Base-by-base conservation (phyloP, 2,888 invertebrate species). In the Petrolisthes manimaculis region DNA sequence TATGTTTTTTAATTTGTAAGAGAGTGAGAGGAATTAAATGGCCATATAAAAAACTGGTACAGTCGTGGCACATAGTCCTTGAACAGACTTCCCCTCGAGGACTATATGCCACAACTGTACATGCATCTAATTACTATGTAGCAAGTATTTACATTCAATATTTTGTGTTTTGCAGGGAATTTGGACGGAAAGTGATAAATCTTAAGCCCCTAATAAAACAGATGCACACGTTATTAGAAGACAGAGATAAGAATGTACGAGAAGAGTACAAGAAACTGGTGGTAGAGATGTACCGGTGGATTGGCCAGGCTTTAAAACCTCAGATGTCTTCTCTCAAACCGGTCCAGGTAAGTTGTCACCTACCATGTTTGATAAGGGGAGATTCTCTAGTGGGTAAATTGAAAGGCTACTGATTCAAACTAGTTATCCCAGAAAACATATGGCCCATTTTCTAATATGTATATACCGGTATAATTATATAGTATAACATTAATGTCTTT, bases 281-380 rank as follows among this genome's bases (percentile, higher is more conserved):
- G n/a, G 94, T 98, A 90, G 99, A 99, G 93, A 96, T 98, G 93
- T 98, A 97, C 94, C 95, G 97, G 92, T 98, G 98, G 98, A 95
- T 97, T 90, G 96, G 97, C 12, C 93, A 93, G 69, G 96, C 97
- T 0, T 94, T 98, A 91, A 97, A 96, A 92, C 95, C 97, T 0
- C 98, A 98, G 93, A 95, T 98, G 90, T 95, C 96, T 37, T 95
- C 95, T 67, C 94, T 99, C 24, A 98, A 99, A 92, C 96, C 98
- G 1, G 96, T 98, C 0, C 97, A 97, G 92, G 94, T 94, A 21
- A 82, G 56, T n/a, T 18, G n/a, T n/a, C n/a, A n/a, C n/a, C n/a
- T n/a, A n/a, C n/a, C n/a, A n/a, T n/a, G n/a, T n/a, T n/a, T n/a
- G n/a, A 55, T 8, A 37, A 37, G 37, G 2, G 37, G 37, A 37